Base-by-base conservation (phyloP, 2,888 invertebrate genomes). In the Phrixothrix hirtus region DNA sequence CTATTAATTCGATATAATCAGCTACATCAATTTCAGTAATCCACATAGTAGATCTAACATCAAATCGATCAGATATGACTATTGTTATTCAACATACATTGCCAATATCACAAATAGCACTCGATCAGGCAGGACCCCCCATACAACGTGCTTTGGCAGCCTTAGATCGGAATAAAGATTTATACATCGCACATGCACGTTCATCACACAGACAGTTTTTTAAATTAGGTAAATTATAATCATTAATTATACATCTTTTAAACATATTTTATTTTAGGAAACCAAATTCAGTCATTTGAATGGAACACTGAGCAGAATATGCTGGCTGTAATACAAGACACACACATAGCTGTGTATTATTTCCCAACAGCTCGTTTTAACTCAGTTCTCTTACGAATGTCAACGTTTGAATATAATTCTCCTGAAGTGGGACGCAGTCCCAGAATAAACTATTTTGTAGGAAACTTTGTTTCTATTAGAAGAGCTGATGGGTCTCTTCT, bases 401-500 rank as follows among this genome's bases (percentile, higher is more conserved):
- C 87, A 25, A 80, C 81, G 1, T 65, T 80, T 21, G 77, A 78
- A 7, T 74, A 79, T 51, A 80, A 81, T 62, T 78, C 80, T 1
- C 73, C 78, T 57, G 95, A 96, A 72, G 85, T 93, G 63, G 95
- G 95, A 1, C 87, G 92, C 65, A 89, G 89, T 66, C 92, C 95
- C 0, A 82, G 85, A 50, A 83, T 97, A 7, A 78, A 87, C 46
- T 87, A 84, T 64, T 92, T 95, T 66, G 85, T 91, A 63, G 92
- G 92, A 52, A 91, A 91, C 51, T 85, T 90, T 45, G 85, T 94
- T 1, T 87, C 88, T 1, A 82, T 98, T 37, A 84, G 95, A 53
- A 84, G 94, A 30, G 88, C 89, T 0, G 95, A 97, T 68, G 98
- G 98, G 0, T 91, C 95, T 0, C 75, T 93, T 7, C 79, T 96